A percentile compares a stretch with the other conserved stretches of the same genome.
Conservation (phyloP, 2,797 vertebrate genomes). For the Gallinago stenura region DNA sequence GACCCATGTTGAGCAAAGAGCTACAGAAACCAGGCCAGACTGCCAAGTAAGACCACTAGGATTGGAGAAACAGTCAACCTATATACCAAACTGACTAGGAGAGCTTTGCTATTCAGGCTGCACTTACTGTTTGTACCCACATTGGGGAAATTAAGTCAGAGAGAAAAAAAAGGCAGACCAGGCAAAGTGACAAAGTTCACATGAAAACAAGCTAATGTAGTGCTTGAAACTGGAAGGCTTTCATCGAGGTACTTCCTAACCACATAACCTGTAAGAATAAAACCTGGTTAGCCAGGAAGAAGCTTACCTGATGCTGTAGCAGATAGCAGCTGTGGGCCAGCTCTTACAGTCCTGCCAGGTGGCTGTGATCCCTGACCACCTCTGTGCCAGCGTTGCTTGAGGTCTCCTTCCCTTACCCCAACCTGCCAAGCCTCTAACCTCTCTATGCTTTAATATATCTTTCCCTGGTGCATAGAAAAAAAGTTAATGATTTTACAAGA, state of each 20-base stretch:
- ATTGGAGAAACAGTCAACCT: neutral
- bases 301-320: neutral
- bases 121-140: neutral
- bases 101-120: neutral
- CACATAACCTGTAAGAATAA: neutral
- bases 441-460: neutral
- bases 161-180: neutral
- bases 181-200: neutral
- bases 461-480: neutral
- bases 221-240: neutral
- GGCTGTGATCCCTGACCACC: neutral
- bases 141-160: neutral
- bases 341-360: neutral
- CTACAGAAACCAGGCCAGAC: neutral
- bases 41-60: neutral
- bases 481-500: neutral
- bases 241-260: neutral
- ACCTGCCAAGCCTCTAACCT: neutral
- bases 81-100: neutral
- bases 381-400: neutral
- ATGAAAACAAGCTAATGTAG: neutral
- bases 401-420: neutral
- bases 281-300: neutral
- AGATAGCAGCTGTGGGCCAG: neutral
- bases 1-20: rapidly evolving